Conservation (phyloP, 2,113 vertebrate species). For the Micronycteris hirsuta region DNA sequence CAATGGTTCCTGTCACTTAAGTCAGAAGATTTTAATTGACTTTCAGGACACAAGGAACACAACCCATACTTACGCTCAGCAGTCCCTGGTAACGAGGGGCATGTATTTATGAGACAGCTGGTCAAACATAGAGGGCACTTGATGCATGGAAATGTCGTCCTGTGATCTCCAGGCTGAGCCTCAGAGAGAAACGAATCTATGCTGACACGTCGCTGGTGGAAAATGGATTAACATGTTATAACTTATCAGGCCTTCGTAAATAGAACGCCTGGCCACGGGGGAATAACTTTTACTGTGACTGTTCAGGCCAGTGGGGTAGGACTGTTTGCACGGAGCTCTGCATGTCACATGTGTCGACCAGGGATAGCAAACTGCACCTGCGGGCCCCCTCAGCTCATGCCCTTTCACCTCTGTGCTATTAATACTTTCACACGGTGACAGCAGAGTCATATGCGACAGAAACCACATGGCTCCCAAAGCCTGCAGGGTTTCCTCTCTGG, state of each 20-base stretch:
- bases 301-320: background rate
- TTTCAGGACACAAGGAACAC: background rate
- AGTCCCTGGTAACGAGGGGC: background rate
- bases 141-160: background rate
- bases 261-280: background rate
- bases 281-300: background rate
- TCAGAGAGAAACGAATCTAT: background rate
- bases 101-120: background rate
- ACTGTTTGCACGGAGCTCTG: background rate
- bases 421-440: no score
- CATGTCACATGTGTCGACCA: background rate
- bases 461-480: background rate
- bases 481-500: background rate
- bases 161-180: background rate
- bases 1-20: background rate
- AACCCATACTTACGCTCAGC: background rate
- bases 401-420: accelerated
- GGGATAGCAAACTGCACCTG: background rate
- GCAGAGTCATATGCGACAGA: background rate
- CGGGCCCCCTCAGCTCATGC: background rate
- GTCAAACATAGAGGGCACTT: background rate
- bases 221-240: background rate
- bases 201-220: background rate
- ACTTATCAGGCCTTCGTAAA: background rate
- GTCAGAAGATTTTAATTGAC: background rate